phyloP scores from a whole-genome alignment of 2,888 invertebrate species.

The Lamellibrachia columna region DNA sequence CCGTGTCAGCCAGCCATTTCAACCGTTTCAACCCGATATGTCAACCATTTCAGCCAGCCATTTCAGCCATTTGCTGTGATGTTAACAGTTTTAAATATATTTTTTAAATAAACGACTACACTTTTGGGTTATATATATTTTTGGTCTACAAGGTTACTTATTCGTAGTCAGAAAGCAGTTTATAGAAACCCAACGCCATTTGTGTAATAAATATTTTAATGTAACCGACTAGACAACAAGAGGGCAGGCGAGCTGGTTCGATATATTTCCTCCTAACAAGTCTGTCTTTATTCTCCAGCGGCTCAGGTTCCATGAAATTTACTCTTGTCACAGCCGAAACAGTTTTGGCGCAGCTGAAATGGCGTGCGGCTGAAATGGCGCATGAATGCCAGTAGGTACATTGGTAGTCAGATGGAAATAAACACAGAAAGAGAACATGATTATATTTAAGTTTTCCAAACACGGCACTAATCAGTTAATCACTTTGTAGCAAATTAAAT shows the following conservation, averaged over 20 bases:
- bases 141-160: not conserved
- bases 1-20: not conserved
- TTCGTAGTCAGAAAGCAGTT: not conserved
- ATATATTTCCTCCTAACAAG: not conserved
- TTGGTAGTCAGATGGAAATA: not conserved
- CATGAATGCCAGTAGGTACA: not conserved
- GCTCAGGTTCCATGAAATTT: not conserved
- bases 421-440: not conserved
- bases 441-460: slow-evolving; percentile 12
- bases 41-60: not conserved
- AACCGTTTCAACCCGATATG: no score
- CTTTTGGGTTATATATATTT: not conserved
- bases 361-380: not conserved
- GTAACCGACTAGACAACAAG: not conserved
- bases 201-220: not conserved
- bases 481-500: slow-evolving; percentile 16
- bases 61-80: not conserved
- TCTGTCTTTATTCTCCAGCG: not conserved
- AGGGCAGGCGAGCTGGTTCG: not conserved
- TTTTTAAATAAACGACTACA: not conserved
- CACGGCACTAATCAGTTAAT: slow-evolving; percentile 7
- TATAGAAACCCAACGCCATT: not conserved
- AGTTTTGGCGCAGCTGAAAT: not conserved
- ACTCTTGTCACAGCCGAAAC: not conserved
- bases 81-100: not conserved